Evolutionary conservation across 2,113 vertebrate species (phyloP), one percentile per base, ranked within the genome.

Genomic region (Sinosuthora webbiana): DNA sequence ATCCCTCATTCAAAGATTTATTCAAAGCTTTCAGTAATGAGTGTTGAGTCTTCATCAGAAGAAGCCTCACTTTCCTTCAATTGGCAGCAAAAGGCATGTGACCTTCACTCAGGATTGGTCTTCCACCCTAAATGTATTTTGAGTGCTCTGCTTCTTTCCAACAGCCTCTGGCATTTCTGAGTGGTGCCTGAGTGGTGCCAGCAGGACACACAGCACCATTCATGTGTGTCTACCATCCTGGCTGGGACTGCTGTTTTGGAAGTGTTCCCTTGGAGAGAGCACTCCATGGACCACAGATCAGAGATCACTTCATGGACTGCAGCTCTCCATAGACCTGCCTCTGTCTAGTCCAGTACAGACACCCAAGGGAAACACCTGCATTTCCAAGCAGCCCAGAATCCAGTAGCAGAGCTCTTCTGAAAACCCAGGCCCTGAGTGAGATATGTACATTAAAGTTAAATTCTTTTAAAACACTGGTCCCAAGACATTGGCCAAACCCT

Each of bases 191-290:
- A 15, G n/a, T n/a, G n/a, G n/a, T n/a, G 33, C 35, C 82, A 63
- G 35, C 31, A 73, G 47, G 67, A 67, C 24, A 16, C 2, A 1
- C 27, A 31, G 30, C n/a, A 33, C 15, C 9, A 7, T 21, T 31
- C 17, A 0, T 9, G 8, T 4, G 2, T 41, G 9, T 17, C 56
- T 45, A 2, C 49, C 3, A 1, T n/a, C 13, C 42, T 41, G 45
- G 13, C 31, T 71, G 45, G 47, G 21, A 62, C 45, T 53, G 41
- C 53, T 78, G 31, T 8, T 73, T 56, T 37, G 53, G 83, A 68
- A 60, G 37, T 9, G 21, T 13, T 20, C 31, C 11, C 57, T 15
- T 13, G 37, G 25, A 41, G 25, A 41, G 25, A 28, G 25, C 17
- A 12, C 37, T 39, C 59, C 37, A 28, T 39, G 37, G 37, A 39